Evolutionary conservation across 2,113 vertebrate genomes (phyloP), one percentile per base, ranked within the genome.

Genomic region (Dermatemys mawii): DNA sequence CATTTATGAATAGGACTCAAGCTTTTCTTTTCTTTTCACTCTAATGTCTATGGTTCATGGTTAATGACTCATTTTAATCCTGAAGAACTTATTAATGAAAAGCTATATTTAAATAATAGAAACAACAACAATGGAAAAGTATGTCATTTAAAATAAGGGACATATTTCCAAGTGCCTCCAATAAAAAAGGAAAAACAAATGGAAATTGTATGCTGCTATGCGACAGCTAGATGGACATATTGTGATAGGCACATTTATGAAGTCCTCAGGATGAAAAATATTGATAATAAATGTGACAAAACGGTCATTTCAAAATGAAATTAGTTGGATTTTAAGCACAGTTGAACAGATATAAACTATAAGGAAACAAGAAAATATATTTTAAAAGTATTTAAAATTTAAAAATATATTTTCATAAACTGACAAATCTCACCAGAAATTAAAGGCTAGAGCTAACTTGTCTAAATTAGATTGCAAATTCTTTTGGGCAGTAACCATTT

Each of bases 181-280:
- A 87, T 80, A 87, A 86, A 89, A 94, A 78, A 35, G 46, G 51
- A 83, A 3, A 10, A 86, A 78, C 54, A 95, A 93, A 53, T 60
- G 2, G 49, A 93, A 83, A 73, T 78, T 95, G 80, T 16, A 80
- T 92, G 10, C 27, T 89, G 6, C 75, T 54, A 81, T 49, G 73
- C 50, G 9, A 1, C 73, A 92, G 5, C 4, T 55, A 80, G 26
- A 21, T 8, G 48, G 38, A 35, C 29, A 44, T 14, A 48, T 86
- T 79, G 29, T 81, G 2, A 51, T 92, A 79, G 22, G n/a, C 2
- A 16, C 21, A 32, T 44, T 88, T 73, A 55, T 73, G 70, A 94
- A 86, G 2, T 50, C 44, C 51, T 84, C 54, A 54, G 14, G 67
- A 63, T 81, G 29, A 84, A 2, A 89, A 63, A 88, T 24, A 78